Evolutionary conservation across 2,888 invertebrate genomes (phyloP), one percentile per base, ranked within the genome.

Genomic region (Drosophila macrospina): DNA sequence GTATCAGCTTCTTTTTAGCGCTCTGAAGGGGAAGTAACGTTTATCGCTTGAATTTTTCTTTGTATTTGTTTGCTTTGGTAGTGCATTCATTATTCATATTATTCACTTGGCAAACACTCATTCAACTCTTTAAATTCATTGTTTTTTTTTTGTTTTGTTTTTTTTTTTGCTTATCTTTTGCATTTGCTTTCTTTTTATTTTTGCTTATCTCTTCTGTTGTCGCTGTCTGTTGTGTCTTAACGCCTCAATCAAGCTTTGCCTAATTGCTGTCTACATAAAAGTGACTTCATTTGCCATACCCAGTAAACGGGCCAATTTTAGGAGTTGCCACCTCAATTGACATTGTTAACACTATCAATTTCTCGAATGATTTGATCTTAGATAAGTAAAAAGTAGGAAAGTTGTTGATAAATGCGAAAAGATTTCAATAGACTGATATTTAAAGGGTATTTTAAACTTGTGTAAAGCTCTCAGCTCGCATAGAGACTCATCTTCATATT

Each of bases 201-300:
- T 20, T n/a, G 8, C 61, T 71, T 72, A 74, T 69, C 71, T 37
- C 4, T 20, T n/a, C 26, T 13, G 16, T 41, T 20, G 28, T 15
- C 16, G 15, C 36, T 37, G 28, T 47, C 28, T 56, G 37, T 36
- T 20, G 8, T 42, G 16, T 66, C 47, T 74, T 47, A 56, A 37
- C 42, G 39, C 44, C 24, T 68, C 74, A 68, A 50, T 72, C 69
- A 74, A 54, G 41, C 16, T 48, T 74, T 57, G 60, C 61, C 51
- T 67, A 74, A 74, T 55, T 67, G 13, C 6, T 50, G 39, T 37
- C n/a, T 30, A 30, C 4, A 37, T 5, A 26, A 44, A 26, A 36
- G 16, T 50, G 42, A 61, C 39, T 30, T 34, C 45, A 52, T 16
- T 37, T 34, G 6, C 28, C 4, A 64, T 70, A 71, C 59, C 39